phyloP scores from a whole-genome alignment of 2,888 invertebrate genomes.

The Sericinus montela region DNA sequence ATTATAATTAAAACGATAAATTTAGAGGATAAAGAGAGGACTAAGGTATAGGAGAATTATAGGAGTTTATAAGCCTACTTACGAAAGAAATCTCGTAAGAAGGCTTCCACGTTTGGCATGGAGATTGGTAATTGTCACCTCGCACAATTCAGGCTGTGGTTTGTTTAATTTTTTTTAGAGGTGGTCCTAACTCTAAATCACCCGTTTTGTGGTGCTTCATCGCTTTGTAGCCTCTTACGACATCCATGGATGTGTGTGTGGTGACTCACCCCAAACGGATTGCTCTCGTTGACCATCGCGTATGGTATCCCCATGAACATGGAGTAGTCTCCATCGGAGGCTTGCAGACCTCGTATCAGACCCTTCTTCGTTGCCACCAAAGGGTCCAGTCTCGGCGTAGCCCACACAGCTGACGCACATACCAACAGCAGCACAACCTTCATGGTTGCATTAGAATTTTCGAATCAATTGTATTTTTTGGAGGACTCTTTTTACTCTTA shows the following conservation, averaged over 20 bases:
- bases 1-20: too few relatives aligned
- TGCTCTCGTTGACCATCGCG: slow-evolving; percentile 34
- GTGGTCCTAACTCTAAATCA: too few relatives aligned
- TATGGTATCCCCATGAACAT: slow-evolving; percentile 51
- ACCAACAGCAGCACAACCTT: not conserved
- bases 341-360: slow-evolving; percentile 34
- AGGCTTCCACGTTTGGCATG: too few relatives aligned
- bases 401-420: not conserved
- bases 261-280: slow-evolving; percentile 39
- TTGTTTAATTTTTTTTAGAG: too few relatives aligned
- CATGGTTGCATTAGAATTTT: not conserved
- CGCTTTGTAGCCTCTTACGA: too few relatives aligned
- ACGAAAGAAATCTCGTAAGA: not conserved
- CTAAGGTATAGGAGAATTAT: too few relatives aligned
- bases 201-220: too few relatives aligned
- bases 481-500: not conserved
- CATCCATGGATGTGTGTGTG: too few relatives aligned
- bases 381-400: slow-evolving; percentile 6
- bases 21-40: too few relatives aligned
- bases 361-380: slow-evolving; percentile 26
- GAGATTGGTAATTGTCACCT: too few relatives aligned
- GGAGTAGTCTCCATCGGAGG: slow-evolving; percentile 40
- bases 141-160: too few relatives aligned
- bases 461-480: not conserved
- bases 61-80: too few relatives aligned